Evolutionary conservation across 2,113 vertebrate genomes (phyloP).

Genomic region (Axis porcinus): DNA sequence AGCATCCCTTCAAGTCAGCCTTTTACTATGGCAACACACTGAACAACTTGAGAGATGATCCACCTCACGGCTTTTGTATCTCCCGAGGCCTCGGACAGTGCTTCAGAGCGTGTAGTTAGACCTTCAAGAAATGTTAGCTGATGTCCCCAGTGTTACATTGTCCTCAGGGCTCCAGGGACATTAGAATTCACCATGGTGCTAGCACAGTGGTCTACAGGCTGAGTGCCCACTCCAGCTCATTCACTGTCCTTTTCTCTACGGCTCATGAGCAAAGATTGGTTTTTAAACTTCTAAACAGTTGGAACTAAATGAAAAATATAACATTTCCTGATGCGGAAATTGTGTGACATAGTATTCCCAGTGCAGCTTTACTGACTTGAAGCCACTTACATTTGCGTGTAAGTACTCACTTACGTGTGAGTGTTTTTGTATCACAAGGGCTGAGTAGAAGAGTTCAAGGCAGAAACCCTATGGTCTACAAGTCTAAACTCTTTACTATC

Average conservation of each 20-base stretch:
- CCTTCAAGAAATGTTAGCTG: not conserved
- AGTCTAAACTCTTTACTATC: not conserved
- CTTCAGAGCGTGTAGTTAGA: not conserved
- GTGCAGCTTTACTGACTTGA: not conserved
- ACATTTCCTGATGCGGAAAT: not conserved
- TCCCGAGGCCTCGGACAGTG: not conserved
- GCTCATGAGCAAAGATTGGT: not conserved
- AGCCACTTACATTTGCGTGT: not conserved
- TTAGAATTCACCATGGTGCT: not conserved
- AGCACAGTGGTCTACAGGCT: not conserved
- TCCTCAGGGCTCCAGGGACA: not conserved
- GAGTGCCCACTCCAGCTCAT: not conserved
- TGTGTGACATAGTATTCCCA: not conserved
- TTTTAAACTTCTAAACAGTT: not conserved
- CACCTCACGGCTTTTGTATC: not conserved
- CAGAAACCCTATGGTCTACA: not conserved
- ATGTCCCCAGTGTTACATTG: not conserved
- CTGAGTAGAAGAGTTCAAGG: not conserved
- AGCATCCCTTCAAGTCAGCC: too few species aligned
- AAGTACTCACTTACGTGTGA: not conserved
- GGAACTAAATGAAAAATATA: not conserved
- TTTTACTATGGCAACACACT: not conserved
- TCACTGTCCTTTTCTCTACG: not conserved
- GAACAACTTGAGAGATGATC: not conserved
- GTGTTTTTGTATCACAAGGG: not conserved